Evolutionary conservation across 2,113 vertebrate genomes (phyloP), one percentile per base, ranked within the genome.

Genomic region (Pseudopipra pipra): DNA sequence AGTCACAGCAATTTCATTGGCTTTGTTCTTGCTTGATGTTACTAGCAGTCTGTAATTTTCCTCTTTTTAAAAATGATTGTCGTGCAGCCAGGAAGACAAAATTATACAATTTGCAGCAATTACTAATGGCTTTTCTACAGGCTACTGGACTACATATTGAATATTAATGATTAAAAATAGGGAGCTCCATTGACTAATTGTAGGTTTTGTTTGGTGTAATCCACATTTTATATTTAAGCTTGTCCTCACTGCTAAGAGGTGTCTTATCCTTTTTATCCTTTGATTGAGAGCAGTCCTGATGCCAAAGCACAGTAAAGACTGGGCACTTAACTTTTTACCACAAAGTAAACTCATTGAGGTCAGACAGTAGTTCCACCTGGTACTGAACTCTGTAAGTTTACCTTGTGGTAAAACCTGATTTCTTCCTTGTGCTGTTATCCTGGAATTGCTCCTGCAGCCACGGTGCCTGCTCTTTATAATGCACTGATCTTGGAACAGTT

Each of bases 401-500:
- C 58, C 28, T 91, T 49, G 8, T n/a, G 19, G 66, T 85, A 94
- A 92, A 93, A 73, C 62, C 37, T 28, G 58, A 75, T 9, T 41
- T 62, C n/a, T 87, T 84, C 41, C 5, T 20, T 63, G 35, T 75
- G 52, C 56, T 92, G 25, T 72, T 66, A 13, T 39, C 65, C 47
- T 75, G 18, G 5, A 58, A 52, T 46, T 84, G 65, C 47, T 93
- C 63, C 68, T 74, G 72, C 80, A n/a, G 33, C 59, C 59, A 54
- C 35, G 3, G 3, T 16, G 66, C 37, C 66, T 82, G 70, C 62
- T 91, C 49, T 84, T 74, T 35, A 12, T 46, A 76, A 37, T 49
- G 70, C 37, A 62, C 93, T 91, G 23, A 15, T 94, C 86, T 67
- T 68, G 83, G 44, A 68, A 54, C 73, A 72, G 68, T 81, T 95